Evolutionary conservation across 2,797 vertebrate species (phyloP).

Genomic region (Arremon brunneinucha): DNA sequence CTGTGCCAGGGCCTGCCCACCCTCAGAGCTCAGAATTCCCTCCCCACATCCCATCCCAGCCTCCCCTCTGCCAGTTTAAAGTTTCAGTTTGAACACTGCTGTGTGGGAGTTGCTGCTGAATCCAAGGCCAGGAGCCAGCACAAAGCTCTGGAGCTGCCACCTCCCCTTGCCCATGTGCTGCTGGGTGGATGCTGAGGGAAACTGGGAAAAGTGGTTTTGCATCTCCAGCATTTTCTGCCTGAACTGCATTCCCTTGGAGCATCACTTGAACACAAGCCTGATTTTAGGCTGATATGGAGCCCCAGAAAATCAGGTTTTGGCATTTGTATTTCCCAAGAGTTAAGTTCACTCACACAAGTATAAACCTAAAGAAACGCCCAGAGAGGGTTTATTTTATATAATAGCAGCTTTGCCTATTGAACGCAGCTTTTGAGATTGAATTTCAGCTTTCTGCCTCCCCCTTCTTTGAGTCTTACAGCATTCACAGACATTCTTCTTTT

Average conservation of each 20-base stretch:
- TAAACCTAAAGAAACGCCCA: not conserved
- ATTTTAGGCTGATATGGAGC: not conserved
- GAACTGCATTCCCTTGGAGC: not conserved
- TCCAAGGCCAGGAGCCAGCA: not conserved
- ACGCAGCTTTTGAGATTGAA: not conserved
- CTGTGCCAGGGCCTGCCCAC: not conserved
- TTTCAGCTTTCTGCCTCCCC: constrained; percentile 3
- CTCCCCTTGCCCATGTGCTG: not conserved
- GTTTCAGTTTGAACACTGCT: not conserved
- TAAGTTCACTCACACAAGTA: not conserved
- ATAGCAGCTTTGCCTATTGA: not conserved
- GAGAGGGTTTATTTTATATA: constrained; percentile 8
- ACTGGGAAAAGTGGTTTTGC: not conserved
- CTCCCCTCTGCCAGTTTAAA: not conserved
- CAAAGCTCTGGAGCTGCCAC: not conserved
- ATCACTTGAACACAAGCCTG: not conserved
- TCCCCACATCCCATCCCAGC: not conserved
- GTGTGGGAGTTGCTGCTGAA: not conserved
- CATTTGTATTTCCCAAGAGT: not conserved
- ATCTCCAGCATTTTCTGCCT: not conserved
- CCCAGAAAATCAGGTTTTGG: not conserved
- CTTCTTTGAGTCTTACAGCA: not conserved
- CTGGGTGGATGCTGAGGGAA: not conserved
- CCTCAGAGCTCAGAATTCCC: not conserved
- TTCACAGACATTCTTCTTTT: constrained; percentile 21